A percentile compares a stretch with the other conserved stretches of the same genome.
phyloP scores from a whole-genome alignment of 2,888 invertebrate species.

The Hypena proboscidalis region DNA sequence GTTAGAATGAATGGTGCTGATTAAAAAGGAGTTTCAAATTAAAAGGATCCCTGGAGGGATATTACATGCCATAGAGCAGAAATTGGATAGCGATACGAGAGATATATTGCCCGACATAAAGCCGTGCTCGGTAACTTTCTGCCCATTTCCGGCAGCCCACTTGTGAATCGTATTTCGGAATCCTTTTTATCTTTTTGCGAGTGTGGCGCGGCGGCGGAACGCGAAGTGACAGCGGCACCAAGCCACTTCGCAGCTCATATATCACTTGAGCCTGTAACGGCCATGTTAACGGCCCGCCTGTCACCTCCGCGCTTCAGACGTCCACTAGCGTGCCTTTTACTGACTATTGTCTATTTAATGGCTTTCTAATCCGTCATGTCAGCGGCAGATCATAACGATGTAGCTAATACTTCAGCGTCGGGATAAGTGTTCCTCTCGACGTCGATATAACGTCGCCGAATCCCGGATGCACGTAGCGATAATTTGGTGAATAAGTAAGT shows the following conservation, averaged over 20 bases:
- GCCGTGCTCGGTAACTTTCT: slow-evolving; percentile 79
- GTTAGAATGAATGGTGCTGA: slow-evolving; percentile 68
- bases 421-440: slow-evolving; percentile 14
- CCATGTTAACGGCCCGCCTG: slow-evolving; percentile 78
- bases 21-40: slow-evolving; percentile 76
- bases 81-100: slow-evolving; percentile 82
- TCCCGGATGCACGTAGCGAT: slow-evolving; percentile 18
- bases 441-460: slow-evolving; percentile 10
- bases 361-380: slow-evolving; percentile 55
- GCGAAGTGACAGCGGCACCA: slow-evolving; percentile 80
- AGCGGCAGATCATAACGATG: slow-evolving; percentile 29
- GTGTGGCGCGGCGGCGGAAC: slow-evolving; percentile 66
- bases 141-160: slow-evolving; percentile 82
- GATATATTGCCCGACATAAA: slow-evolving; percentile 82
- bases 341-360: slow-evolving; percentile 57
- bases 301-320: slow-evolving; percentile 74
- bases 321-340: slow-evolving; percentile 56
- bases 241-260: slow-evolving; percentile 83
- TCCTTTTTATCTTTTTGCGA: slow-evolving; percentile 83
- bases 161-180: slow-evolving; percentile 83
- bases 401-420: slow-evolving; percentile 14
- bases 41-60: slow-evolving; percentile 73
- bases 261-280: slow-evolving; percentile 79
- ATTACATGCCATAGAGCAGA: slow-evolving; percentile 82
- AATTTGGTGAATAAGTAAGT: slow-evolving; percentile 22